These are phyloP conservation scores for Pegea sp. DNA, from an alignment of 23 tunicate genomes.

Conservation along the genomic window DNA sequence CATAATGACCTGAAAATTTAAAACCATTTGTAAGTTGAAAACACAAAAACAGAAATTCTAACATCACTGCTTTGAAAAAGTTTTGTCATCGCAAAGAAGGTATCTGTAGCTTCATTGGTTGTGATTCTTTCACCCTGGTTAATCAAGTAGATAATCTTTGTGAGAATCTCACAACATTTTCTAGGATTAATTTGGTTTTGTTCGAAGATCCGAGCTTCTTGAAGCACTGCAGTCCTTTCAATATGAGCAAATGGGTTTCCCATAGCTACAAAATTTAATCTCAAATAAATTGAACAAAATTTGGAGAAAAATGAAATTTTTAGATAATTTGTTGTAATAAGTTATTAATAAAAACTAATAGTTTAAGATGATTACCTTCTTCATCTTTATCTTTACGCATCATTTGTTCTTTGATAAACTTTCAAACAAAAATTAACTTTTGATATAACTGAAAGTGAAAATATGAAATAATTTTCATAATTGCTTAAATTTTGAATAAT, in stretches of 20 bases:
- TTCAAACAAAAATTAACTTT: no score
- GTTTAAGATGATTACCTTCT: no score
- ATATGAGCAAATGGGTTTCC: constrained; percentile 67
- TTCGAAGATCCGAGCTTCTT: constrained; percentile 89
- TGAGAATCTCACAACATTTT: constrained; percentile 76
- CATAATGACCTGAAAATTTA: constrained; percentile 44
- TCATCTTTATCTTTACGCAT: no score
- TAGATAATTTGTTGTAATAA: no score
- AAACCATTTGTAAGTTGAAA: not conserved
- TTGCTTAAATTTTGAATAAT: no score
- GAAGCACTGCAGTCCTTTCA: constrained; percentile 69
- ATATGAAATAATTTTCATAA: no score
- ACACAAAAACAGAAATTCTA: not conserved
- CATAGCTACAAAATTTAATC: constrained; percentile 19
- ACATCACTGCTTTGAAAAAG: constrained; percentile 88
- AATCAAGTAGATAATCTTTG: constrained; percentile 85
- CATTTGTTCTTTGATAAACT: no score
- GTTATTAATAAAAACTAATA: no score
- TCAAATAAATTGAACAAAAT: no score
- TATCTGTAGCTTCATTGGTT: constrained; percentile 88
- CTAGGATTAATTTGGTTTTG: constrained; percentile 90
- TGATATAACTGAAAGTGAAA: no score
- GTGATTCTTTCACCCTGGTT: constrained; percentile 87
- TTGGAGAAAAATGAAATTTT: no score
- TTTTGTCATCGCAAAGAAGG: constrained; percentile 98